Conservation (phyloP, 2,797 vertebrate species). For the Lindbergichthys nudifrons region DNA sequence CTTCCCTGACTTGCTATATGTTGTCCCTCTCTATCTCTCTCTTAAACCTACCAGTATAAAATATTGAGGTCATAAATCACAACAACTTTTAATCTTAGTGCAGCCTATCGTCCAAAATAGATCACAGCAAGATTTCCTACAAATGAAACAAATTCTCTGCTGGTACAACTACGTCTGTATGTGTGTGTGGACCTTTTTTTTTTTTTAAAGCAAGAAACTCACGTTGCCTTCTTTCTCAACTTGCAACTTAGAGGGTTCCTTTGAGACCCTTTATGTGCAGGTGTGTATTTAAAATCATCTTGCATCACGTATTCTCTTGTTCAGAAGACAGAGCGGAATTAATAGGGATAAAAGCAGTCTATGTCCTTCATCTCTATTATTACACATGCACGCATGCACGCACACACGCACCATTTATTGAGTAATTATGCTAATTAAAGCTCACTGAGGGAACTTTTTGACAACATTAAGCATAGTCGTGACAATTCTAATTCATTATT, state of each 20-base stretch:
- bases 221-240: conserved; percentile 27
- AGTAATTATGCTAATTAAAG: conserved; percentile 56
- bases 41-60: conserved; percentile 25
- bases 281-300: conserved; percentile 25
- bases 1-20: conserved; percentile 42
- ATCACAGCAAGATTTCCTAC: conserved; percentile 24
- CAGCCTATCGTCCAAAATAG: conserved; percentile 33
- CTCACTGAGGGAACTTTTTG: conserved; percentile 40
- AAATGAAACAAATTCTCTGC: conserved; percentile 58
- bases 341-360: conserved; percentile 1
- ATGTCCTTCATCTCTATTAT: conserved; percentile 6
- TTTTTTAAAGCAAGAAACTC: conserved; percentile 12
- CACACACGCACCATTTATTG: conserved; percentile 24
- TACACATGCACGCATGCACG: conserved; percentile 8
- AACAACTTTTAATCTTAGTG: conserved; percentile 58
- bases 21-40: conserved; percentile 14
- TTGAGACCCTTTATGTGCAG: neutral
- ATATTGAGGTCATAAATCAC: conserved; percentile 71
- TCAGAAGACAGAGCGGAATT: conserved; percentile 18
- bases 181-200: neutral
- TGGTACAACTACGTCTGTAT: conserved; percentile 15
- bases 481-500: conserved; percentile 40
- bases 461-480: conserved; percentile 33
- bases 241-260: conserved; percentile 15
- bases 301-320: conserved; percentile 12